A percentile compares a stretch with the other conserved stretches of the same genome.
phyloP scores from a whole-genome alignment of 2,113 vertebrate genomes.

The Crotophaga sulcirostris region DNA sequence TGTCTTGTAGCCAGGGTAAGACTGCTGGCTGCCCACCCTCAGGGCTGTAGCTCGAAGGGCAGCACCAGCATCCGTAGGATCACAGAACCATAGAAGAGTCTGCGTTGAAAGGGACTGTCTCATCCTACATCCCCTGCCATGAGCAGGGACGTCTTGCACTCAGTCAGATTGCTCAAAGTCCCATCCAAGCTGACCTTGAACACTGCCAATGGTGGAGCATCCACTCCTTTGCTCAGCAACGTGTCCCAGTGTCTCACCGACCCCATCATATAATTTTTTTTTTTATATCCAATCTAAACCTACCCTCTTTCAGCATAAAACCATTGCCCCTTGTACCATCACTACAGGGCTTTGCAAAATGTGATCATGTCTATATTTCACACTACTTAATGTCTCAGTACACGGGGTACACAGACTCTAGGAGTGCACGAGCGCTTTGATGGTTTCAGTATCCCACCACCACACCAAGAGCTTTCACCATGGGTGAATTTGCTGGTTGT shows the following conservation, averaged over 20 bases:
- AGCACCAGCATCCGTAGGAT: not conserved
- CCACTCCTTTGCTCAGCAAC: not conserved
- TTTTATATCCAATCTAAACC: not conserved
- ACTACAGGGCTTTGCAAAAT: not conserved
- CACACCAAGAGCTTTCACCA: not conserved
- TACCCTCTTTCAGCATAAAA: not conserved
- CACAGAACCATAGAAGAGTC: not conserved
- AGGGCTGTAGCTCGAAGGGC: not conserved
- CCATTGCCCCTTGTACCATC: not conserved
- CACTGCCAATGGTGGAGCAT: not conserved
- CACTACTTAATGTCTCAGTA: not conserved
- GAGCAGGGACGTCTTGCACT: not conserved
- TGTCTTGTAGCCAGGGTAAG: rapidly evolving
- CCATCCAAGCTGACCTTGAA: not conserved
- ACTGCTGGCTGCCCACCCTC: not conserved
- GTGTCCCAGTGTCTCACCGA: not conserved
- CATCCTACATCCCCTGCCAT: not conserved
- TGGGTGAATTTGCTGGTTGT: not conserved
- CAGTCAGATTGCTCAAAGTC: not conserved
- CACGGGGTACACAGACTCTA: not conserved
- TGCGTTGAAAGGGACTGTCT: not conserved
- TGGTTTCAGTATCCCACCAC: not conserved
- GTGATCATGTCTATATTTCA: not conserved
- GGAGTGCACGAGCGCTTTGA: rapidly evolving
- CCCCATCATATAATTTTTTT: not conserved